Base-by-base conservation (phyloP, 2,888 invertebrate genomes). In the Ganaspis brasiliensis region DNA sequence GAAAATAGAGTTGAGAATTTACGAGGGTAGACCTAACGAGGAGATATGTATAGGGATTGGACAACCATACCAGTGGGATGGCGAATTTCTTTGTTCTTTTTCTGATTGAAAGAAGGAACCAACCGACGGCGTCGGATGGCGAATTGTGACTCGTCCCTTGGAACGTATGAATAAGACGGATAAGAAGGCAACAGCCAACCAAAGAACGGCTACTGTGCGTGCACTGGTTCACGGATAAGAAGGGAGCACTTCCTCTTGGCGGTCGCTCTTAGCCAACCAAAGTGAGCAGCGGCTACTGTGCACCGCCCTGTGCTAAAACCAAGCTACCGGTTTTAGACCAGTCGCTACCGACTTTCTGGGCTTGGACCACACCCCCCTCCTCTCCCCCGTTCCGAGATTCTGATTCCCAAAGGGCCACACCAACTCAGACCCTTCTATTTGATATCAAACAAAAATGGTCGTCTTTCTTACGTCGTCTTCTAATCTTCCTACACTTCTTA, bases 251-350 rank as follows among this genome's bases (percentile, higher is more conserved):
- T 79, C 77, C 74, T 79, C 73, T 70, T 81, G 81, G 73, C 80
- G 80, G 72, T 83, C 78, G 81, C 79, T 79, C 85, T 87, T 89
- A 88, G 90, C 90, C 90, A 90, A 90, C 89, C 90, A 90, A 90
- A 86, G 85, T 82, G 84, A 76, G 82, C 79, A 81, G 83, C 86
- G 80, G 90, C 91, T 91, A 91, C 91, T 78, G 91, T 90, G 91
- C 89, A 88, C 90, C 91, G 91, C 91, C 91, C 89, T 90, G 88
- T 89, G 87, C 86, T 86, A 87, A 87, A 88, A 84, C 85, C 85
- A 63, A 84, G 89, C 91, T 91, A 91, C 91, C 89, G 90, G 91
- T 89, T 88, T 90, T 89, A 81, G 87, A 85, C 89, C 89, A 87
- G 83, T 89, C 84, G 86, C 88, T 85, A 85, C 86, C 73, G 85